Evolutionary conservation across 2,888 invertebrate species (phyloP).

Genomic region (Trichogramma dendrolimi): DNA sequence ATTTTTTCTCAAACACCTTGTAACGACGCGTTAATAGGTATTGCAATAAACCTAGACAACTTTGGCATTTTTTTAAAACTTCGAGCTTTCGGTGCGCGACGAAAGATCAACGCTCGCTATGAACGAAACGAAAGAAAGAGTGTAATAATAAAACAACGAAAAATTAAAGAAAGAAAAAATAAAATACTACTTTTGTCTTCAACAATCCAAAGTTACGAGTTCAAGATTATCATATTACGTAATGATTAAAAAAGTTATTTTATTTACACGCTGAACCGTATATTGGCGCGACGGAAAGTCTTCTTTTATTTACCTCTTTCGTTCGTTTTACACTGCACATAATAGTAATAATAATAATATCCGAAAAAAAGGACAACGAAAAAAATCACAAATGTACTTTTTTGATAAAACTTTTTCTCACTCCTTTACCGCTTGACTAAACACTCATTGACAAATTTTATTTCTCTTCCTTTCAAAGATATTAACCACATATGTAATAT

Average conservation of each 20-base stretch:
- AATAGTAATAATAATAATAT: too few species aligned
- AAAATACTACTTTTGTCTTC: not conserved
- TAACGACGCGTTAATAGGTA: slow-evolving; percentile 36
- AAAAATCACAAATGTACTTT: slow-evolving; percentile 9
- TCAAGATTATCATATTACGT: too few species aligned
- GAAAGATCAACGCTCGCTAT: not conserved
- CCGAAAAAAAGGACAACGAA: not conserved
- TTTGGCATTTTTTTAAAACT: slow-evolving; percentile 47
- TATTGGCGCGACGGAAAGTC: too few species aligned
- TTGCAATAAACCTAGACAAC: slow-evolving; percentile 51
- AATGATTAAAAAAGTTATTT: too few species aligned
- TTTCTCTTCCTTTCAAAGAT: not conserved
- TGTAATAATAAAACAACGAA: slow-evolving; percentile 13
- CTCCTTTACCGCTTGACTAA: slow-evolving; percentile 1
- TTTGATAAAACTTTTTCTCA: not conserved
- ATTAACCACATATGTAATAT: slow-evolving; percentile 4
- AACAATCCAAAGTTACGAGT: too few species aligned
- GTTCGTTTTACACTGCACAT: too few species aligned
- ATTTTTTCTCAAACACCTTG: slow-evolving; percentile 30
- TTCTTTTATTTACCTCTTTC: too few species aligned
- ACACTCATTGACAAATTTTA: slow-evolving; percentile 9
- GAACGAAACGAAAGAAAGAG: slow-evolving; percentile 8
- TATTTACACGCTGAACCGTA: too few species aligned
- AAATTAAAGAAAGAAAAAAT: not conserved
- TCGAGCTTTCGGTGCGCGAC: slow-evolving; percentile 18